Conservation (phyloP, 2,797 vertebrate species). For the Mustela erminea region DNA sequence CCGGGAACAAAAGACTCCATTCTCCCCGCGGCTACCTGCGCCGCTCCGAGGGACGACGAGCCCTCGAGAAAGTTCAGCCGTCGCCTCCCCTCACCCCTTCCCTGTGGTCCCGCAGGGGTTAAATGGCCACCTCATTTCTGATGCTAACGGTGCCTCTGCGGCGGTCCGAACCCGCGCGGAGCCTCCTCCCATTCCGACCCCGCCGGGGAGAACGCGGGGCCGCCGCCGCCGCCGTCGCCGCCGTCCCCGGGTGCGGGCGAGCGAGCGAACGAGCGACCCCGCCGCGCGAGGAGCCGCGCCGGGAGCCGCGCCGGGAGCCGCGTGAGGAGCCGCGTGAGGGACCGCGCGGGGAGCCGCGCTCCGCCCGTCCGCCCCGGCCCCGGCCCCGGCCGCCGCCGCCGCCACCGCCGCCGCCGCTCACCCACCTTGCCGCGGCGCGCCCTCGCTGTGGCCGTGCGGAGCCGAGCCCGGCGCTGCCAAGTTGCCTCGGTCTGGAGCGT, state of each 20-base stretch:
- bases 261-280: slow-evolving; percentile 59
- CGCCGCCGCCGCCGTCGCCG: slow-evolving; percentile 56
- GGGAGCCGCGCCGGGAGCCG: neutral
- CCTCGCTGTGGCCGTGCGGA: slow-evolving; percentile 87
- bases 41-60: slow-evolving; percentile 6
- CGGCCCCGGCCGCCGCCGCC: neutral
- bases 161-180: slow-evolving; percentile 82
- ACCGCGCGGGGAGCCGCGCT: slow-evolving; percentile 71
- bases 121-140: slow-evolving; percentile 88
- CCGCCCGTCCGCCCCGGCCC: slow-evolving; percentile 48
- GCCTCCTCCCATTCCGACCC: slow-evolving; percentile 84
- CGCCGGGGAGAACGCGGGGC: slow-evolving; percentile 71
- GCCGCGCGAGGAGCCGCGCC: neutral
- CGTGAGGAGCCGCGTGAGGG: neutral
- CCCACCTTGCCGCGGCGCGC: slow-evolving; percentile 87
- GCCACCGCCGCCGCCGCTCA: slow-evolving; percentile 69
- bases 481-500: slow-evolving; percentile 91
- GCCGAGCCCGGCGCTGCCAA: slow-evolving; percentile 89
- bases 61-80: slow-evolving; percentile 85
- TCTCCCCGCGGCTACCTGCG: slow-evolving; percentile 71
- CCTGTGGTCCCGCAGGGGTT: slow-evolving; percentile 85
- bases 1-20: slow-evolving; percentile 75
- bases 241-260: slow-evolving; percentile 71
- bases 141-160: slow-evolving; percentile 86
- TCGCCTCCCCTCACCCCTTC: slow-evolving; percentile 85